Evolutionary conservation across 23 tunicate genomes (phyloP).

Genomic region (Trididemnum miniatum): DNA sequence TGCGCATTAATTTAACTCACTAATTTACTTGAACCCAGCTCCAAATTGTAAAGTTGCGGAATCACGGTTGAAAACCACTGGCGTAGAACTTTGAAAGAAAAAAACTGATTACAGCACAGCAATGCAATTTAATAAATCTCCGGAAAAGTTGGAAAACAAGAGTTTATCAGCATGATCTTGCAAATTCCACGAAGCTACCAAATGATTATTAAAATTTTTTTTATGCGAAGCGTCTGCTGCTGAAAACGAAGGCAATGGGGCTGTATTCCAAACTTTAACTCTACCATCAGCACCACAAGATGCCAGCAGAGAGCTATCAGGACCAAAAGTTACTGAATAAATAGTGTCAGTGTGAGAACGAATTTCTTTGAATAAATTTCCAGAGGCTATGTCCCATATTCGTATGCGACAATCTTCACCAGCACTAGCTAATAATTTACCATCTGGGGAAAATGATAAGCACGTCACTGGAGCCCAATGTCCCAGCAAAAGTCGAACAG

Average conservation of each 20-base stretch:
- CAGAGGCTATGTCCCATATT: conserved; percentile 84
- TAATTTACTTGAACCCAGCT: too few species aligned
- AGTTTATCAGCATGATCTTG: not conserved
- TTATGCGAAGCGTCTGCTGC: not conserved
- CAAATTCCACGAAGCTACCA: conserved; percentile 6
- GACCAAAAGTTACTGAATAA: conserved; percentile 64
- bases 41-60: too few species aligned
- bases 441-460: conserved; percentile 73
- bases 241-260: not conserved
- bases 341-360: conserved; percentile 70
- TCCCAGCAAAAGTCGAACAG: conserved; percentile 77
- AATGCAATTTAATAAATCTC: conserved; percentile 14
- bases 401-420: conserved; percentile 76
- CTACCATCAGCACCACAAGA: conserved; percentile 75
- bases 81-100: too few species aligned
- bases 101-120: not conserved
- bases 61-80: too few species aligned
- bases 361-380: conserved; percentile 67
- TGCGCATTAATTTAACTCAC: too few species aligned
- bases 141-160: not conserved
- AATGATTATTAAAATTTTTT: not conserved
- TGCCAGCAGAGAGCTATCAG: conserved; percentile 68
- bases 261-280: conserved; percentile 49
- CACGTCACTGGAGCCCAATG: conserved; percentile 80
- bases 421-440: conserved; percentile 65